These are phyloP conservation scores for Bos javanicus DNA, from an alignment of 2,113 vertebrate species.

Conservation along the genomic window DNA sequence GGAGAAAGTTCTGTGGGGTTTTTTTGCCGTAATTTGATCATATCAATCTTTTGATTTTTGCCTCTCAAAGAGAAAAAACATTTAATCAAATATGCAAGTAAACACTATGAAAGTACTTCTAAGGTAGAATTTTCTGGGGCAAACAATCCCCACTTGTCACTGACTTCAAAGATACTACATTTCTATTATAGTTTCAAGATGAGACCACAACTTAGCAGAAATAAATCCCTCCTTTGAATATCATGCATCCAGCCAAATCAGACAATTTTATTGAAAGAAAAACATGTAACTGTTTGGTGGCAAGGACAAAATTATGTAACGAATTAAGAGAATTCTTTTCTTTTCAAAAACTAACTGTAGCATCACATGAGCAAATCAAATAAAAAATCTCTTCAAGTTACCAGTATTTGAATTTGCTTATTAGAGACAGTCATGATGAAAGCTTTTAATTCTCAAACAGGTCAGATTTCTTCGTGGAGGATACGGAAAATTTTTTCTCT, in stretches of 20 bases:
- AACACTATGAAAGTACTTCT: neutral
- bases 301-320: neutral
- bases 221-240: neutral
- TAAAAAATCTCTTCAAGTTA: neutral
- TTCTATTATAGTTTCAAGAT: neutral
- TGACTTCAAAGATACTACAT: neutral
- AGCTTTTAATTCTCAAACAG: neutral
- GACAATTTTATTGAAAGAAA: neutral
- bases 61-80: neutral
- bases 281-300: neutral
- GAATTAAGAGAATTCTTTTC: neutral
- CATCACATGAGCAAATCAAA: neutral
- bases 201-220: neutral
- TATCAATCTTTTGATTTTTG: neutral
- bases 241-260: neutral
- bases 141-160: neutral
- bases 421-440: neutral
- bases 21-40: neutral
- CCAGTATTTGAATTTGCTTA: neutral
- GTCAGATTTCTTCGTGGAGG: neutral
- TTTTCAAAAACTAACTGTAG: neutral
- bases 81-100: neutral
- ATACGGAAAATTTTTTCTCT: neutral
- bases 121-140: neutral
- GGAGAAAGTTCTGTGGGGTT: neutral